Conservation (phyloP, 2,113 vertebrate genomes). For the Centropus bengalensis region DNA sequence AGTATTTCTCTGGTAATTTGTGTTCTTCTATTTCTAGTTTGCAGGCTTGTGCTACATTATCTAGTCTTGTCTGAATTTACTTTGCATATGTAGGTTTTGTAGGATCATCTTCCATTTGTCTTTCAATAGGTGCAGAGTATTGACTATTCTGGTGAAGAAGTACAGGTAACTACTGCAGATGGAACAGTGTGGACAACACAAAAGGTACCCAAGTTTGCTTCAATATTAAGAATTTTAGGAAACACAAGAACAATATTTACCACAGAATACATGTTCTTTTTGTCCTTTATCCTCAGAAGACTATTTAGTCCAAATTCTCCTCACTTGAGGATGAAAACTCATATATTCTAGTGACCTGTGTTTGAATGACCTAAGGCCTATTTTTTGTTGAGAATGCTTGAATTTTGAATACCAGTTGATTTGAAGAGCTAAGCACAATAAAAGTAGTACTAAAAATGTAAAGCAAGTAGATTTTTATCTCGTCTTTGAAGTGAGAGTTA, state of each 20-base stretch:
- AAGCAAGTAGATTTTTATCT: background rate
- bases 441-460: background rate
- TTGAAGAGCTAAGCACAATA: background rate
- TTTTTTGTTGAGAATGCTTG: background rate
- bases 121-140: slow-evolving; percentile 81
- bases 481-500: background rate
- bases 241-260: background rate
- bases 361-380: background rate
- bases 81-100: background rate
- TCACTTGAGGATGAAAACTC: background rate
- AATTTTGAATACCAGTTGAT: background rate
- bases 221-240: background rate
- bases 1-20: background rate
- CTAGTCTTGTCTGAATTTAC: background rate
- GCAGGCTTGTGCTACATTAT: background rate
- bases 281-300: background rate
- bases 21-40: background rate
- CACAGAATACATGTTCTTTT: background rate
- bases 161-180: slow-evolving; percentile 83
- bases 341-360: background rate
- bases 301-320: background rate
- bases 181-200: slow-evolving; percentile 86
- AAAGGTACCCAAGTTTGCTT: slow-evolving; percentile 78
- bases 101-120: background rate
- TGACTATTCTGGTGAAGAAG: slow-evolving; percentile 89